These are phyloP conservation scores for Chrysodeixis includens DNA, from an alignment of 2,888 invertebrate genomes.

Conservation along the genomic window DNA sequence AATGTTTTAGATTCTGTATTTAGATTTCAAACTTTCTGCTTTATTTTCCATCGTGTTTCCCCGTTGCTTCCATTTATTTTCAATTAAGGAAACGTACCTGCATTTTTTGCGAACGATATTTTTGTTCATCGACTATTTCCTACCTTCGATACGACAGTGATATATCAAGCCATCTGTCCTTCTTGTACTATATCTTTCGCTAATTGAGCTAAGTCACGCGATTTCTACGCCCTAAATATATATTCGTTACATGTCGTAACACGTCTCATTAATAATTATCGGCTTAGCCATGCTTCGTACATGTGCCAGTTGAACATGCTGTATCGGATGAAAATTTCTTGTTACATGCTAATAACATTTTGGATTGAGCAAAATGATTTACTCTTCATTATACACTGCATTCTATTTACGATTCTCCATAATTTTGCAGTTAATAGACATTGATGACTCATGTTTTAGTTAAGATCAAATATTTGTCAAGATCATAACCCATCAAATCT, in stretches of 20 bases:
- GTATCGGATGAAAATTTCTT: neutral
- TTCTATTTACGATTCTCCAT: too few species aligned
- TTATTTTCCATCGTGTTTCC: neutral
- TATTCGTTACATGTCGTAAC: constrained; percentile 18
- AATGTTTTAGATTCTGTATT: neutral
- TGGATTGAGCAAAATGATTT: too few species aligned
- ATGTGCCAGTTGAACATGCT: neutral
- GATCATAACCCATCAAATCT: neutral
- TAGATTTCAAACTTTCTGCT: neutral
- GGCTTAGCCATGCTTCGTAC: constrained; percentile 2
- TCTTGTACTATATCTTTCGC: constrained; percentile 24
- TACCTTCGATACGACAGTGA: neutral
- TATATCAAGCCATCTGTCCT: constrained; percentile 43
- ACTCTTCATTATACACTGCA: too few species aligned
- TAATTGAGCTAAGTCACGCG: constrained; percentile 51
- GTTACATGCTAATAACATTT: neutral
- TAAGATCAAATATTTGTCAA: neutral
- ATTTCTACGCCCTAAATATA: constrained; percentile 26
- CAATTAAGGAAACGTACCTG: neutral
- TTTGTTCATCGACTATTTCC: neutral
- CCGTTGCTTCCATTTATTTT: neutral
- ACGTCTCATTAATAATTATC: constrained; percentile 3
- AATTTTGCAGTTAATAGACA: neutral
- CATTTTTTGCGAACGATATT: neutral
- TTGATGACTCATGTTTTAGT: neutral